Percentiles rank a stretch among this genome's conserved stretches.
phyloP scores from a whole-genome alignment of 1,140 invertebrate genomes.

The Zaprionus vittiger region DNA sequence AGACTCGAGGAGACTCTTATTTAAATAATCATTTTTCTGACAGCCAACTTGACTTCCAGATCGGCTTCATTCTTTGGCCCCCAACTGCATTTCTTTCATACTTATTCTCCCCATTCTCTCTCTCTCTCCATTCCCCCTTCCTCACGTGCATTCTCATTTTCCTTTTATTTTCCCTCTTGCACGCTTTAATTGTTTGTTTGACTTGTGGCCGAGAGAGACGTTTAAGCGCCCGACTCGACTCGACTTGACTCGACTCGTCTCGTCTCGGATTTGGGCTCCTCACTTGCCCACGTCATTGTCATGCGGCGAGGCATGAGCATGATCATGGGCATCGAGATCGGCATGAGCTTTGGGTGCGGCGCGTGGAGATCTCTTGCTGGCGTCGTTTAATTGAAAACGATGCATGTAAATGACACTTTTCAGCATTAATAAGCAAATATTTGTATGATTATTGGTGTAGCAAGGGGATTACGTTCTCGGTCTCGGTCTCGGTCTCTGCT shows the following conservation, averaged over 20 bases:
- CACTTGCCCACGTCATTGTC: constrained; percentile 56
- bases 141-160: constrained; percentile 8
- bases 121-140: background rate
- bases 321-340: constrained; percentile 5
- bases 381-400: constrained; percentile 84
- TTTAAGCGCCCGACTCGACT: constrained; percentile 45
- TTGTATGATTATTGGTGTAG: constrained; percentile 82
- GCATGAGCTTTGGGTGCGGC: constrained; percentile 48
- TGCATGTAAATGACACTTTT: constrained; percentile 84
- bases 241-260: constrained; percentile 8
- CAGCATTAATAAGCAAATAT: constrained; percentile 84
- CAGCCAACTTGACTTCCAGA: constrained; percentile 84
- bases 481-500: background rate
- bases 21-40: constrained; percentile 84
- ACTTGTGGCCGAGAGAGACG: constrained; percentile 60
- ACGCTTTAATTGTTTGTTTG: constrained; percentile 82
- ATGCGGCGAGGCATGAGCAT: constrained; percentile 9
- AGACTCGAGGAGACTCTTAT: constrained; percentile 72
- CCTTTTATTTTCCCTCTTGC: constrained; percentile 57
- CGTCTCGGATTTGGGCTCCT: constrained; percentile 29
- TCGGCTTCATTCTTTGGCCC: constrained; percentile 59
- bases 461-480: constrained; percentile 65
- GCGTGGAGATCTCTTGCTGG: constrained; percentile 57
- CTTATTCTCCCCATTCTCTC: constrained; percentile 37
- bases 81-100: constrained; percentile 57